Percentiles rank a stretch among this genome's conserved stretches.
Conservation (phyloP, 1,140 invertebrate genomes). For the Ericerus pela region DNA sequence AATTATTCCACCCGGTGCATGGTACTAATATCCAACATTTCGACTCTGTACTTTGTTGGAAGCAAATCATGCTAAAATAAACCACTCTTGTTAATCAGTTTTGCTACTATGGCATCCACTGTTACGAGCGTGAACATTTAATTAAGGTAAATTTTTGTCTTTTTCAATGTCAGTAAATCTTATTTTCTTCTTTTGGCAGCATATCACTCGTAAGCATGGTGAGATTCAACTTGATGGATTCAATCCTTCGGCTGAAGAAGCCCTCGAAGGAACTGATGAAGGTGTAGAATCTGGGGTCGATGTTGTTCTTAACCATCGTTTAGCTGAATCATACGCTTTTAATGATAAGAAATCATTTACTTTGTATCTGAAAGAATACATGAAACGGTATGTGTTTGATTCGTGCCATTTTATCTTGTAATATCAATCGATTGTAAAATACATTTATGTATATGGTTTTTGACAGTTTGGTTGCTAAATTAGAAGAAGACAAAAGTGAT, state of each 20-base stretch:
- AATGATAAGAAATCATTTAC: constrained; percentile 81
- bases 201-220: constrained; percentile 55
- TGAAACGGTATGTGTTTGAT: constrained; percentile 68
- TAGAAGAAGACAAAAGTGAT: constrained; percentile 61
- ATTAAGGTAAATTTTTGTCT: background rate
- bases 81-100: background rate
- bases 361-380: constrained; percentile 85
- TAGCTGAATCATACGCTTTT: constrained; percentile 73
- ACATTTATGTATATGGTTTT: constrained; percentile 23
- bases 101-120: background rate
- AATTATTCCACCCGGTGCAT: background rate
- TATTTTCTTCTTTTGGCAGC: constrained; percentile 28
- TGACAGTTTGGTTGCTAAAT: constrained; percentile 59
- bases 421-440: background rate
- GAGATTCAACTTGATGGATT: constrained; percentile 70
- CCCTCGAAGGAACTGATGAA: constrained; percentile 67
- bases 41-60: background rate
- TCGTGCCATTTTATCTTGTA: background rate
- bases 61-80: constrained; percentile 1
- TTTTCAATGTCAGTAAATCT: background rate
- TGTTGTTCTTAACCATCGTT: constrained; percentile 80
- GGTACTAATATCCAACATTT: constrained; percentile 2
- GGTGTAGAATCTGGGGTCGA: constrained; percentile 68
- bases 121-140: background rate
- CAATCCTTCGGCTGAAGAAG: constrained; percentile 86